Conservation (phyloP, 1,140 invertebrate genomes). For the Cyclina sinensis region DNA sequence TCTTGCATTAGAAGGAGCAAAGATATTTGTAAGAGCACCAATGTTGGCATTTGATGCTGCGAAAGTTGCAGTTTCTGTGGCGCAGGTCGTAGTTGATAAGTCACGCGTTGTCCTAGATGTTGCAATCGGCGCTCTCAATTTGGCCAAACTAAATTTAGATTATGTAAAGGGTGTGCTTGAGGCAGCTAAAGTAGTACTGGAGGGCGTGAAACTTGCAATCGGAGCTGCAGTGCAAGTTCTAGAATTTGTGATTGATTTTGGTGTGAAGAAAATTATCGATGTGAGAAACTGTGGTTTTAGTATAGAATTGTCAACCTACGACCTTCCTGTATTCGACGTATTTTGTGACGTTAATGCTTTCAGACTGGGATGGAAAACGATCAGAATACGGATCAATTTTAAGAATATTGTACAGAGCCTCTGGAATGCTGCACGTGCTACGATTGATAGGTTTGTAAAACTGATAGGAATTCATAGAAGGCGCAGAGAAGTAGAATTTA, state of each 20-base stretch:
- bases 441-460: slow-evolving; percentile 20
- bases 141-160: slow-evolving; percentile 44
- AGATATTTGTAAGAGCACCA: slow-evolving; percentile 55
- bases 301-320: slow-evolving; percentile 45
- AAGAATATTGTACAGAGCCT: slow-evolving; percentile 53
- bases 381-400: slow-evolving; percentile 52
- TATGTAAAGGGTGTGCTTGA: slow-evolving; percentile 52
- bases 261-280: slow-evolving; percentile 53
- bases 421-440: slow-evolving; percentile 61
- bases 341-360: slow-evolving; percentile 63
- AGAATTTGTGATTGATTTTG: slow-evolving; percentile 39
- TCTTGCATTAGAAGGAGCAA: slow-evolving; percentile 60
- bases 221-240: slow-evolving; percentile 41
- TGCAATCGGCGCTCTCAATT: slow-evolving; percentile 17
- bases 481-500: slow-evolving; percentile 28
- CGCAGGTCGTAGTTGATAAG: slow-evolving; percentile 67
- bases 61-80: slow-evolving; percentile 45
- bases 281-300: slow-evolving; percentile 62
- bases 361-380: slow-evolving; percentile 27
- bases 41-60: slow-evolving; percentile 67
- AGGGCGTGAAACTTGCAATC: slow-evolving; percentile 59
- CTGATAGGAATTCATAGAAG: slow-evolving; percentile 8
- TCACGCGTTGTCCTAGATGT: slow-evolving; percentile 56
- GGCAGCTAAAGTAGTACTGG: slow-evolving; percentile 57
- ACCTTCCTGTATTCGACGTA: slow-evolving; percentile 58